Base-by-base conservation (phyloP, 2,113 vertebrate genomes). In the Aphyosemion australe region DNA sequence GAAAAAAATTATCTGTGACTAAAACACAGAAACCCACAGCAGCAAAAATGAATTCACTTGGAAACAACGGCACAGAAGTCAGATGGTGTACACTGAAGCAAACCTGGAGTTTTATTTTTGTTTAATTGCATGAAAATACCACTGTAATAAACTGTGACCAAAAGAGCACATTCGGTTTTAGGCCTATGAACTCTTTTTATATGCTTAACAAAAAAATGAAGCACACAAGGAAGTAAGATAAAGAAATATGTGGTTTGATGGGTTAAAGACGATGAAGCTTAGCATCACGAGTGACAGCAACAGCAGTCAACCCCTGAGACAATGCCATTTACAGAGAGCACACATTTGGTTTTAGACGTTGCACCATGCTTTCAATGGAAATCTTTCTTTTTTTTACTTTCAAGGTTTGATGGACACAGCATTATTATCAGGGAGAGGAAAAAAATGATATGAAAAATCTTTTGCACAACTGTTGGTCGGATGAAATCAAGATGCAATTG, bases 401-500 rank as follows among this genome's bases (percentile, higher is more conserved):
- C 3, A 34, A 14, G 16, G 31, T 53, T 3, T 18, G 11, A 54
- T 37, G 11, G 52, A 34, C n/a, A 54, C 32, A 37, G 32, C 16
- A 6, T 2, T n/a, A 12, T 1, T 37, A n/a, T 54, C 10, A 18
- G 15, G 18, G 16, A 5, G 16, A 12, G n/a, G 6, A 11, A 5
- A 54, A 54, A 37, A 37, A 15, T 54, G 31, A 54, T 54, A 18
- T 12, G n/a, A 37, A 31, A 54, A 37, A 54, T 34, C 9, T n/a
- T 56, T 56, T 56, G 7, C 11, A 39, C n/a, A 41, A 56, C 6
- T 12, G 18, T 3, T 6, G n/a, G 13, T 19, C 37, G 3, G 34
- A 20, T 39, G 53, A 56, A 39, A 56, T 41, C 53, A 56, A 56
- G 53, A 56, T 14, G n/a, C 31, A 34, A 37, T 60, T 60, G 58